These are phyloP conservation scores for Anser cygnoides DNA, from an alignment of 2,113 vertebrate species.

Conservation along the genomic window DNA sequence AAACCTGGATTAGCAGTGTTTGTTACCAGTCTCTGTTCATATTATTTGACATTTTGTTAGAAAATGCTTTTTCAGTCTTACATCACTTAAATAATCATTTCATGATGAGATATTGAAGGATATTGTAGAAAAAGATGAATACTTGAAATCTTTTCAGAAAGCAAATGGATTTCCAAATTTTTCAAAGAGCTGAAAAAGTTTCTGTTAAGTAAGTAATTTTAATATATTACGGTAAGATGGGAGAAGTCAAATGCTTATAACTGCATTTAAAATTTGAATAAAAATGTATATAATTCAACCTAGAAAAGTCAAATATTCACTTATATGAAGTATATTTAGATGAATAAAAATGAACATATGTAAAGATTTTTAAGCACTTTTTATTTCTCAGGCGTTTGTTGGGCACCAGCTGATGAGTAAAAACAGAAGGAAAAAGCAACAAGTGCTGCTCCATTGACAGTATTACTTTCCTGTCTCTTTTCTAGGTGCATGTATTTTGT, in stretches of 20 bases:
- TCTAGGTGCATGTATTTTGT: background rate
- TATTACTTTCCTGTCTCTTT: background rate
- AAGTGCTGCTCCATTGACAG: background rate
- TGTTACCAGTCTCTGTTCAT: constrained; percentile 12
- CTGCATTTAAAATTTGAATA: background rate
- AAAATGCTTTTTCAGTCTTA: constrained; percentile 18
- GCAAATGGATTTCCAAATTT: background rate
- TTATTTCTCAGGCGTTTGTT: background rate
- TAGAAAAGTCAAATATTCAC: background rate
- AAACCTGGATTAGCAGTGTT: constrained; percentile 28
- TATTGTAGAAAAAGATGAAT: background rate
- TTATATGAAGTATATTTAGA: background rate
- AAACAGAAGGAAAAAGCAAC: background rate
- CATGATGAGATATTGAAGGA: background rate
- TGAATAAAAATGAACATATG: background rate
- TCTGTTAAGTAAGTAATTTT: background rate
- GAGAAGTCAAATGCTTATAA: background rate
- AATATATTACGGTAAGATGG: background rate
- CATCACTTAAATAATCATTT: constrained; percentile 21
- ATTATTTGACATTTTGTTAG: constrained; percentile 38
- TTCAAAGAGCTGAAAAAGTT: background rate
- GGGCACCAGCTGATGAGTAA: background rate
- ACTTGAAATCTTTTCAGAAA: background rate
- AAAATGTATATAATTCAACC: background rate
- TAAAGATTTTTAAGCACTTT: background rate